Conservation (phyloP, 2,888 invertebrate species). For the Andrena hattorfiana region DNA sequence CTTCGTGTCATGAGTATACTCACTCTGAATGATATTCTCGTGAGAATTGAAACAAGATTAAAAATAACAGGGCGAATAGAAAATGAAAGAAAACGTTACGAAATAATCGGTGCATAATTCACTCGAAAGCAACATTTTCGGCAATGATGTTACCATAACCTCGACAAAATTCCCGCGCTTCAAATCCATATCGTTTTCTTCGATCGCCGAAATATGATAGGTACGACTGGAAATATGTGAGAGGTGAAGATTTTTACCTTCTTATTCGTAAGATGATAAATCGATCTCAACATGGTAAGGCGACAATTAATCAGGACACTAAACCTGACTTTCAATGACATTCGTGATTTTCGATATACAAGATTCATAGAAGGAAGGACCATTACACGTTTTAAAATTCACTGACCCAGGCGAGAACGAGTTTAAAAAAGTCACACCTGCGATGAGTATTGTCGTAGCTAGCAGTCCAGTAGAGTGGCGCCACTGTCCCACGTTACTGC, state of each 20-base stretch:
- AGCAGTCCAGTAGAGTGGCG: conserved; percentile 83
- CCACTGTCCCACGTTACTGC: conserved; percentile 82
- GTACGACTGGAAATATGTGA: not conserved
- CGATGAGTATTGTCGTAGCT: conserved; percentile 81
- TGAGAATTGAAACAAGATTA: not conserved
- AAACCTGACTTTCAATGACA: not conserved
- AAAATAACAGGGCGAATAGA: not conserved
- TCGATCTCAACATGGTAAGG: not conserved
- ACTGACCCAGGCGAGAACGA: conserved; percentile 2
- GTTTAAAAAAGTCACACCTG: conserved; percentile 77
- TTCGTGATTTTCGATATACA: not conserved
- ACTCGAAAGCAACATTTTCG: not conserved
- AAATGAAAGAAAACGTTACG: not conserved
- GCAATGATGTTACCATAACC: not conserved
- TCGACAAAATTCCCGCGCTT: not conserved
- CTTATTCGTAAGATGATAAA: not conserved
- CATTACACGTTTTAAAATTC: not conserved
- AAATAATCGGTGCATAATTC: not conserved
- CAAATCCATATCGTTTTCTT: not conserved
- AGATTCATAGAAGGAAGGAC: not conserved
- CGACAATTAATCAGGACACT: not conserved
- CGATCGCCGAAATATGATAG: too few relatives aligned
- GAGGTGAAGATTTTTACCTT: not conserved
- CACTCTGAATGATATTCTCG: not conserved
- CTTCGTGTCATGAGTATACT: not conserved